Percentiles rank a stretch among this genome's conserved stretches.
phyloP scores from a whole-genome alignment of 2,113 vertebrate genomes.

The Microcebus lehilahytsara region DNA sequence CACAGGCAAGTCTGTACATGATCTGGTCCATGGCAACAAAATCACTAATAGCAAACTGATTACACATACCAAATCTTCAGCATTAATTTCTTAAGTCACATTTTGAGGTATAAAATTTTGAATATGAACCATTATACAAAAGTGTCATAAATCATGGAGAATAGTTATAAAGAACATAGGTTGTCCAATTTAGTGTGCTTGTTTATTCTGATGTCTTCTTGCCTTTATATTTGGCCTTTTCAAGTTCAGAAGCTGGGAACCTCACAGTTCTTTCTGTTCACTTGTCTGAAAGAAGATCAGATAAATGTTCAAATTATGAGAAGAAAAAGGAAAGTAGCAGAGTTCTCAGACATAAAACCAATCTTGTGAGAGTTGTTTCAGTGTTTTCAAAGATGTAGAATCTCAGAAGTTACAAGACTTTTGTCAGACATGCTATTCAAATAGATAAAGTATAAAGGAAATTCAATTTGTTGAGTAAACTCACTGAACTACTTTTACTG shows the following conservation, averaged over 20 bases:
- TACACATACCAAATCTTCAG: background rate
- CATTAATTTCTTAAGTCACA: background rate
- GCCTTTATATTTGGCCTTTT: background rate
- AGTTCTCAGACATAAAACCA: background rate
- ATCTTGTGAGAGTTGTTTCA: background rate
- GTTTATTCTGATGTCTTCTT: background rate
- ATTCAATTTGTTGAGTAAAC: background rate
- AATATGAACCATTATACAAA: background rate
- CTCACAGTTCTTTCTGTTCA: background rate
- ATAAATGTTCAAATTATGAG: background rate
- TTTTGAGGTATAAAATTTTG: background rate
- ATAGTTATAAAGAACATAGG: background rate
- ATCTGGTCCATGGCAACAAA: background rate
- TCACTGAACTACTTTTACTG: background rate
- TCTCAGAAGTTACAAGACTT: background rate
- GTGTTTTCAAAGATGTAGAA: background rate
- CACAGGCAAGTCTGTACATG: background rate
- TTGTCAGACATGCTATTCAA: background rate
- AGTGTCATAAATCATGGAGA: background rate
- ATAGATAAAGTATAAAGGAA: background rate
- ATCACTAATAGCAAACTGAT: background rate
- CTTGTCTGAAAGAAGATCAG: background rate
- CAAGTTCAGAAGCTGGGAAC: background rate
- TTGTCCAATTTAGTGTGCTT: background rate
- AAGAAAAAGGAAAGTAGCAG: background rate